phyloP scores from a whole-genome alignment of 1,140 invertebrate species.

The Bacillus rossius region DNA sequence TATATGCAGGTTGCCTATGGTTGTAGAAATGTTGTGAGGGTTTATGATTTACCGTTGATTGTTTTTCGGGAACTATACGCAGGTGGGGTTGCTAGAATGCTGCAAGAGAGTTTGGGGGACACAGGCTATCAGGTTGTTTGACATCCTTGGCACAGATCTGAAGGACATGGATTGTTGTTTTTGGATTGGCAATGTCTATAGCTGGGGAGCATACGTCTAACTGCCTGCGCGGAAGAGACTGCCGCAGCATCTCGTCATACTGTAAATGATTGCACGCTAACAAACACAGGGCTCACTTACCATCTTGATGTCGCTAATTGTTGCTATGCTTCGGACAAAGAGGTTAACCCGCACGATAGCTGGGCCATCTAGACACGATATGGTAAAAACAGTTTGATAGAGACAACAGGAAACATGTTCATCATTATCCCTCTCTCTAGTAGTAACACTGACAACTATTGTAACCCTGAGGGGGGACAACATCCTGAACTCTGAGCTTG shows the following conservation, averaged over 20 bases:
- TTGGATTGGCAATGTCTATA: background rate
- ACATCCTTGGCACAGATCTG: constrained; percentile 2
- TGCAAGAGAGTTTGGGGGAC: background rate
- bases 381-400: background rate
- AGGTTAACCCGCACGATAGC: constrained; percentile 92
- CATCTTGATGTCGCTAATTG: constrained; percentile 98
- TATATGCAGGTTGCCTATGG: too few species aligned
- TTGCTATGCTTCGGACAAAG: constrained; percentile 93
- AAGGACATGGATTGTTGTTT: background rate
- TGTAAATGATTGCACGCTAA: too few species aligned
- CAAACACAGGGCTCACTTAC: constrained; percentile 54
- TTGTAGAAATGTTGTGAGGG: too few species aligned
- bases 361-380: constrained; percentile 74
- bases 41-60: too few species aligned
- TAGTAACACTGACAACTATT: too few species aligned
- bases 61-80: background rate
- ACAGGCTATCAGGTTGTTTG: background rate
- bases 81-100: background rate
- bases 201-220: background rate
- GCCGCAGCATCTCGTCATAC: constrained; percentile 2
- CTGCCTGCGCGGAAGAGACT: too few species aligned
- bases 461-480: too few species aligned
- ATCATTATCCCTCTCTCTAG: too few species aligned
- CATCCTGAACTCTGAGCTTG: too few species aligned
- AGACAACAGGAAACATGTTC: background rate